Evolutionary conservation across 2,113 vertebrate genomes (phyloP), one percentile per base, ranked within the genome.

Genomic region (Periophthalmodon schlosseri): DNA sequence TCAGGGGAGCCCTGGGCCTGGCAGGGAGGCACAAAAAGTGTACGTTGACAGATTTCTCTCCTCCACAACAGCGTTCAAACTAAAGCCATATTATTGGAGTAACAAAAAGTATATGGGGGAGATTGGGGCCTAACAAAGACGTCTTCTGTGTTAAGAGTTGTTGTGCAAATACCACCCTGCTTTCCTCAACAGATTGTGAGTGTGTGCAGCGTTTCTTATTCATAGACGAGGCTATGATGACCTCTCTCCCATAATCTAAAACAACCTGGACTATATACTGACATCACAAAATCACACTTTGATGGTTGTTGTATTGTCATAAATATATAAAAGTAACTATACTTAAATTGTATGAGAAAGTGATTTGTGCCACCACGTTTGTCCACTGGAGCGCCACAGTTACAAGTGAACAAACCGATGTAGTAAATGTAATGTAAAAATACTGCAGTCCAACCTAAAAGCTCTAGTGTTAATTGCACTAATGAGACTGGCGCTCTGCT

Each of bases 11-110:
- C 77, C 70, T 83, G 77, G 77, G 84, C 80, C 72, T 50, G 66
- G 81, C 77, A 63, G 87, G 85, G 84, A 70, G 80, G 76, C 79
- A 50, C 52, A 33, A 65, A 84, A 85, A 86, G 84, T 87, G 79
- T 84, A 73, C 34, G 75, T 79, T 77, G 75, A 82, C 84, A 84
- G 69, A 88, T 87, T 76, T 75, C 72, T 56, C 72, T 56, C 36
- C 69, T 68, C 33, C 52, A 87, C 80, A 87, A 89, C 79, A 77
- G 75, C 69, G 21, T 23, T 44, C 23, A 81, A 86, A 78, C 77
- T 81, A 81, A 72, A 66, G 74, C 73, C 65, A 44, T 80, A 82
- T 79, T 49, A 63, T 63, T 68, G 36, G 63, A 60, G 64, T 80
- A 74, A 81, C 50, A 52, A 75, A 74, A 74, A 77, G 28, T 65